Evolutionary conservation across 2,888 invertebrate species (phyloP).

Genomic region (Leucophenga maculata): DNA sequence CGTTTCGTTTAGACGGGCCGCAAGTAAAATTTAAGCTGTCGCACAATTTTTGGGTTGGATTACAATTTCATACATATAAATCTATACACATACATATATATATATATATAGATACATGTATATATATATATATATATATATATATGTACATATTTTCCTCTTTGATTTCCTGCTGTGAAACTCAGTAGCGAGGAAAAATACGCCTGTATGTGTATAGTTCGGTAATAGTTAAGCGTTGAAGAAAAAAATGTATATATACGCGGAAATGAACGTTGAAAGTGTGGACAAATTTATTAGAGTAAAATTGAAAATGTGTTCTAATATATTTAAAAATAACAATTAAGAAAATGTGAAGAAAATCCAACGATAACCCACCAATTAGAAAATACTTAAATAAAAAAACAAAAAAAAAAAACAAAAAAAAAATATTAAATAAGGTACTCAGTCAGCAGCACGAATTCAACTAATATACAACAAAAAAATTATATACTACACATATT

Average conservation of each 20-base stretch:
- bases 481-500: background rate
- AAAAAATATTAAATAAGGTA: conserved; percentile 24
- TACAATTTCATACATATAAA: conserved; percentile 40
- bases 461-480: background rate
- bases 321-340: background rate
- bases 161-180: conserved; percentile 13
- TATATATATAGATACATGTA: conserved; percentile 32
- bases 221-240: conserved; percentile 31
- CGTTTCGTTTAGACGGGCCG: conserved; percentile 60
- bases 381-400: conserved; percentile 23
- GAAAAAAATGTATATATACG: conserved; percentile 31
- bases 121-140: conserved; percentile 29
- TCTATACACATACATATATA: conserved; percentile 26
- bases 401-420: conserved; percentile 24
- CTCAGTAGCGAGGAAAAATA: conserved; percentile 32
- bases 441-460: conserved; percentile 24
- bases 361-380: conserved; percentile 22
- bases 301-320: conserved; percentile 23
- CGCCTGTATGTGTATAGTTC: conserved; percentile 50
- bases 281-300: conserved; percentile 28
- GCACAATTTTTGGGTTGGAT: conserved; percentile 69
- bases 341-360: conserved; percentile 26
- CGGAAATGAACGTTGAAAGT: conserved; percentile 43
- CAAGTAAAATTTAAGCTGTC: conserved; percentile 57
- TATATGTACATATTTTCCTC: conserved; percentile 17